Evolutionary conservation across 2,113 vertebrate genomes (phyloP).

Genomic region (Sphaerodactylus townsendi): DNA sequence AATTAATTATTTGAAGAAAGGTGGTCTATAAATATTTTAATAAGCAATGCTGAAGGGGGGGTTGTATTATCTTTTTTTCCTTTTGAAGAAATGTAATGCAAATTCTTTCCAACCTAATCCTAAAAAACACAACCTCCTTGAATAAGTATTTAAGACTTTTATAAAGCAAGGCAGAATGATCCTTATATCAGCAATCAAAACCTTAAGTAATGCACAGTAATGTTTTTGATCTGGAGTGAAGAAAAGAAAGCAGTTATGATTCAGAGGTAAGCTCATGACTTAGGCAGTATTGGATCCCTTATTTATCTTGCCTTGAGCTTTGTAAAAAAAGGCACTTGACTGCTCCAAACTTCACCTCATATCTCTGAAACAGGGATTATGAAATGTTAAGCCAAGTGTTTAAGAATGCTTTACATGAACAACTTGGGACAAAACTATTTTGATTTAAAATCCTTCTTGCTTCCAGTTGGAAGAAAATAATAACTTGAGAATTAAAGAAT

Average conservation of each 20-base stretch:
- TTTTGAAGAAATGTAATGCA: not conserved
- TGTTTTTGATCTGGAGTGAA: not conserved
- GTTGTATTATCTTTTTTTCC: not conserved
- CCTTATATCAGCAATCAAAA: not conserved
- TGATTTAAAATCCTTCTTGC: not conserved
- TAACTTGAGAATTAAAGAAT: not conserved
- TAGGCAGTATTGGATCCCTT: not conserved
- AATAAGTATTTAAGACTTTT: not conserved
- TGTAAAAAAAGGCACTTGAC: not conserved
- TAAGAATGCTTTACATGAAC: not conserved
- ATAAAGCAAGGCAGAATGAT: not conserved
- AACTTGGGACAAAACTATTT: not conserved
- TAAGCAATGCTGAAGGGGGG: not conserved
- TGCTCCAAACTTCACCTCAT: not conserved
- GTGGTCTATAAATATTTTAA: too few relatives aligned
- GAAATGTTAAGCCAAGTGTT: not conserved
- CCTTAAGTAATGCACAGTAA: accelerated
- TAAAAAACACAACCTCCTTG: not conserved
- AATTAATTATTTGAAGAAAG: too few relatives aligned
- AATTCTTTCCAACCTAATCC: not conserved
- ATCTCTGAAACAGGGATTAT: not conserved
- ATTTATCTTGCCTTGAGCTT: not conserved
- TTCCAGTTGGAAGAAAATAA: not conserved
- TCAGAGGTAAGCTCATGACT: not conserved
- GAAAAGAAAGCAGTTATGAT: not conserved